Evolutionary conservation across 1,140 invertebrate species (phyloP).

Genomic region (Lordiphosa mommai): DNA sequence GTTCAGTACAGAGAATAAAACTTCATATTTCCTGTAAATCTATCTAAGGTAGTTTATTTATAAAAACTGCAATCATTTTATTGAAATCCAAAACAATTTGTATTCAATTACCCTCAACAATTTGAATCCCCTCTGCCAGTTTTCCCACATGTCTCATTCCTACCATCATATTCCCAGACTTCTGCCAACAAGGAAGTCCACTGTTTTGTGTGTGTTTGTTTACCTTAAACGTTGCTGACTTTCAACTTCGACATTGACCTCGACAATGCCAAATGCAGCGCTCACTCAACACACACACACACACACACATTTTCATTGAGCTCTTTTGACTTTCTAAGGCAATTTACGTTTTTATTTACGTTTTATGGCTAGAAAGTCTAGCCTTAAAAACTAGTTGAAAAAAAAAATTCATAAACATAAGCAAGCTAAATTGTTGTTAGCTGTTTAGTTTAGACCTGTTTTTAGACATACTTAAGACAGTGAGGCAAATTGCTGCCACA

Average conservation of each 20-base stretch:
- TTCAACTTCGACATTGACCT: conserved; percentile 54
- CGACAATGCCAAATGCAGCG: conserved; percentile 39
- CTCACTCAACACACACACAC: conserved; percentile 7
- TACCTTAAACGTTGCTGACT: conserved; percentile 20
- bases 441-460: conserved; percentile 32
- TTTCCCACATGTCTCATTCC: background rate
- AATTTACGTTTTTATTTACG: conserved; percentile 40
- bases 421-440: conserved; percentile 35
- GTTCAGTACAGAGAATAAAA: too few relatives aligned
- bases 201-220: background rate
- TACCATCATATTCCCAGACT: conserved; percentile 7
- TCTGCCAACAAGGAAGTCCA: conserved; percentile 26
- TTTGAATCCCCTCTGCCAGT: background rate
- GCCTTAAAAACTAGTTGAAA: conserved; percentile 16
- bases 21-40: too few relatives aligned
- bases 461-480: conserved; percentile 5
- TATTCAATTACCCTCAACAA: background rate
- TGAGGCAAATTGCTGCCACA: conserved; percentile 24
- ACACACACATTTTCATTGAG: conserved; percentile 13
- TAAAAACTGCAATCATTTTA: too few relatives aligned
- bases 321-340: conserved; percentile 59
- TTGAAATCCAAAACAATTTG: background rate
- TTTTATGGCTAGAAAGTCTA: conserved; percentile 64
- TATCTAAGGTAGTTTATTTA: too few relatives aligned
- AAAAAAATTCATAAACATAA: conserved; percentile 55